Evolutionary conservation across 2,888 invertebrate species (phyloP).

Genomic region (Coelopa pilipes): DNA sequence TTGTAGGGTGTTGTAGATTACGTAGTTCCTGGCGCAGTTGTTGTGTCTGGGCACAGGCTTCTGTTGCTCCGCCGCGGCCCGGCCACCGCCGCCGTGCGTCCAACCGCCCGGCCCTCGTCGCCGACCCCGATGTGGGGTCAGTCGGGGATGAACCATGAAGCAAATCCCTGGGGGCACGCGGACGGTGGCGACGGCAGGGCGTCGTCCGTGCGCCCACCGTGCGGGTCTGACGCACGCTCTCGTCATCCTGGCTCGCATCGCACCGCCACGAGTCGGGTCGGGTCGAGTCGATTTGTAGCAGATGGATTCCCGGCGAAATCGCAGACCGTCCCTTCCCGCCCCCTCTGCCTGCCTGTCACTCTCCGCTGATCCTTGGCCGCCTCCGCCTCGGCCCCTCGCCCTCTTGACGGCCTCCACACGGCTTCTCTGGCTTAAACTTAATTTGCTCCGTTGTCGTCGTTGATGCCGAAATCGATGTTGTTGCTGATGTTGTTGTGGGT

Average conservation of each 20-base stretch:
- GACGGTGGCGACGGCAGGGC: too few relatives aligned
- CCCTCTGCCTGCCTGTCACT: not conserved
- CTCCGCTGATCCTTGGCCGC: not conserved
- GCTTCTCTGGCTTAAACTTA: too few relatives aligned
- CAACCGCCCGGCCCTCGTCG: not conserved
- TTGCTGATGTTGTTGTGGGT: not conserved
- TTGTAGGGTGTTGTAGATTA: too few relatives aligned
- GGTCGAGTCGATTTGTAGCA: conserved; percentile 13
- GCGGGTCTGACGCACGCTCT: not conserved
- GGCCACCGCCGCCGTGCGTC: not conserved
- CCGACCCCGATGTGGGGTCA: too few relatives aligned
- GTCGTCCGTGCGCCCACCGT: too few relatives aligned
- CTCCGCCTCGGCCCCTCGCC: not conserved
- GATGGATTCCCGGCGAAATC: conserved; percentile 1
- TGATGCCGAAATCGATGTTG: not conserved
- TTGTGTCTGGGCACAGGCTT: too few relatives aligned
- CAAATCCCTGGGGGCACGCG: too few relatives aligned
- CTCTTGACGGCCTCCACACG: not conserved
- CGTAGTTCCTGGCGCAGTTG: not conserved
- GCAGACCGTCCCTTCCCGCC: not conserved
- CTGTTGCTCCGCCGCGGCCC: not conserved
- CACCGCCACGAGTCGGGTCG: not conserved
- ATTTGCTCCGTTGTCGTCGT: too few relatives aligned
- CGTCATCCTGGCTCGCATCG: not conserved
- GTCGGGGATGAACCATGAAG: too few relatives aligned